Evolutionary conservation across 2,888 invertebrate species (phyloP).

Genomic region (Neoaliturus tenellus): DNA sequence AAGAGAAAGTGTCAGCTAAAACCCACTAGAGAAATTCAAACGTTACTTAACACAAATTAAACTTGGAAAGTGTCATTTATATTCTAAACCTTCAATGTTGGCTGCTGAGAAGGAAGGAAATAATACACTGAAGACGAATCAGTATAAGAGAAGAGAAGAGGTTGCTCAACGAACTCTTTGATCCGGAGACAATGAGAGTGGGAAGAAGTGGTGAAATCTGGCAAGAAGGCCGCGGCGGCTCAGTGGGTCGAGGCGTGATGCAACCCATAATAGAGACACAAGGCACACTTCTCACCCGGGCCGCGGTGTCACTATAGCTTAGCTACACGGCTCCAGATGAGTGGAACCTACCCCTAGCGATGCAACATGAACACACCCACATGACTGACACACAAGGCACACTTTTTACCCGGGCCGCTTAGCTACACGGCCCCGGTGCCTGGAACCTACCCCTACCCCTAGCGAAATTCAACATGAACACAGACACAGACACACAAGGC

Average conservation of each 20-base stretch:
- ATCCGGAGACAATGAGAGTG: slow-evolving; percentile 14
- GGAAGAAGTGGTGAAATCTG: slow-evolving; percentile 41
- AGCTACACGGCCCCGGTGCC: too few relatives aligned
- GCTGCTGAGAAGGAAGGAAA: too few relatives aligned
- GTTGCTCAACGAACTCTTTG: slow-evolving; percentile 8
- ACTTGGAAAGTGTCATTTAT: not conserved
- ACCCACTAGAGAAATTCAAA: not conserved
- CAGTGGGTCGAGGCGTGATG: slow-evolving; percentile 45
- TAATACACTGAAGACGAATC: not conserved
- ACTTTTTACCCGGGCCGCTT: too few relatives aligned
- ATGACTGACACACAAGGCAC: too few relatives aligned
- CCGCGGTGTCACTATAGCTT: too few relatives aligned
- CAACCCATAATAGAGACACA: slow-evolving; percentile 22
- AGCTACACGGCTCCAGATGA: too few relatives aligned
- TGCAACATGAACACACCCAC: too few relatives aligned
- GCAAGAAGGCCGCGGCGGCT: slow-evolving; percentile 32
- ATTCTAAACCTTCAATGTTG: too few relatives aligned
- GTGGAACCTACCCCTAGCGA: too few relatives aligned
- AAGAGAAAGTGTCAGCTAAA: not conserved
- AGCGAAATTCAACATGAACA: too few relatives aligned
- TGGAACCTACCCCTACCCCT: too few relatives aligned
- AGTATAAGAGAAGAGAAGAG: not conserved
- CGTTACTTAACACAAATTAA: not conserved
- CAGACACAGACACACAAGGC: too few relatives aligned
- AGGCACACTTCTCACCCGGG: slow-evolving; percentile 31